These are phyloP conservation scores for Pollenia angustigena DNA, from an alignment of 2,888 invertebrate species.

Conservation along the genomic window DNA sequence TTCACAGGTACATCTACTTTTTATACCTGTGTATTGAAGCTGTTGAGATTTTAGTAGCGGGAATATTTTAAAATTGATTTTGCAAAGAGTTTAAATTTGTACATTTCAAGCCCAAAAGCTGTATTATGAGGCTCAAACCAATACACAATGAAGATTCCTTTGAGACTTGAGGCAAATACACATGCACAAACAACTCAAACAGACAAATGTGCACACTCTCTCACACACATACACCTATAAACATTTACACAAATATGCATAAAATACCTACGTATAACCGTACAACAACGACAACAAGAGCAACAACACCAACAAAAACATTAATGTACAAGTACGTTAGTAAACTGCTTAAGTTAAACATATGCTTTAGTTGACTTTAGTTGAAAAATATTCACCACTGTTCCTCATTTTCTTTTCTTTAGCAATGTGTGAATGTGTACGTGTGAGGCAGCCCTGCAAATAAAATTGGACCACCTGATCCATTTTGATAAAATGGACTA, in stretches of 20 bases:
- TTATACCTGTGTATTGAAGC: constrained; percentile 29
- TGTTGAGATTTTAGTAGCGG: constrained; percentile 41
- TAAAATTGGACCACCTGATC: no score
- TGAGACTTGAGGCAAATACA: constrained; percentile 79
- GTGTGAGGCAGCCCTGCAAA: no score
- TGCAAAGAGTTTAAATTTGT: constrained; percentile 71
- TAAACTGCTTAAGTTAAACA: constrained; percentile 73
- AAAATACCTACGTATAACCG: constrained; percentile 9
- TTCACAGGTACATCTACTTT: constrained; percentile 23
- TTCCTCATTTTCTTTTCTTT: constrained; percentile 12
- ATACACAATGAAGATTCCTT: constrained; percentile 70
- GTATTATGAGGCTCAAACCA: constrained; percentile 58
- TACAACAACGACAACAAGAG: constrained; percentile 10
- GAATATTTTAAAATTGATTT: constrained; percentile 71
- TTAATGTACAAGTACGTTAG: constrained; percentile 47
- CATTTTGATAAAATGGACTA: no score
- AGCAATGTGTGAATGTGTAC: constrained; percentile 33
- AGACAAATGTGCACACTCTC: constrained; percentile 42
- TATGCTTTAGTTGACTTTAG: constrained; percentile 73
- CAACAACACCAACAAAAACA: constrained; percentile 42
- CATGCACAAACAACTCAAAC: constrained; percentile 55
- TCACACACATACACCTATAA: not conserved
- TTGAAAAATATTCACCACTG: constrained; percentile 53
- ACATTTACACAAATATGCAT: constrained; percentile 9
- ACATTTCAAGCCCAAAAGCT: constrained; percentile 73